Base-by-base conservation (phyloP, 2,113 vertebrate species). In the Diadophis punctatus region DNA sequence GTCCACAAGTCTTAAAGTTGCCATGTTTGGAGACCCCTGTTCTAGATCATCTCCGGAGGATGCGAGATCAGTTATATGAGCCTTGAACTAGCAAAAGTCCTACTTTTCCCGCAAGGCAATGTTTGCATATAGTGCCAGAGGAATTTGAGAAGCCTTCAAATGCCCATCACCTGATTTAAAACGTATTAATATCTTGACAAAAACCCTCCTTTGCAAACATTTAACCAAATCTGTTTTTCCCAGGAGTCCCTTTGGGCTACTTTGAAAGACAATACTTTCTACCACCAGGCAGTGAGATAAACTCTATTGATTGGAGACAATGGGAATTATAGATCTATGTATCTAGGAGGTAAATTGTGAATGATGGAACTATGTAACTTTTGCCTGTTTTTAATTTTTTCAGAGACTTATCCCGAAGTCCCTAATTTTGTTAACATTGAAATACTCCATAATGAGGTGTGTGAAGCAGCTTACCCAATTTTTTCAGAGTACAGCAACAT, bases 341-440 rank as follows among this genome's bases (percentile, higher is more conserved):
- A 43, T 80, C 34, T 43, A 39, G 18, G 74, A 9, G 18, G 7
- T 39, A 3, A 80, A 22, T 80, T 80, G 34, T 39, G 34, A 39
- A 39, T 39, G 7, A 6, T 20, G 18, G 8, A 43, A 20, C 4
- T 2, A 0, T 68, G 63, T 68, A 68, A 68, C 34, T 22, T 80
- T 46, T 8, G 18, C 8, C 7, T 80, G 9, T 39, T 27, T 63
- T 92, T 92, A 8, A 8, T 74, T 39, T 60, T 94, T 51, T 55
- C 93, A 98, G 98, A 20, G 93, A 92, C 95, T 93, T 98, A 97
- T 93, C 98, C 98, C 9, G 95, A 96, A 63, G 92, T 87, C n/a
- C 97, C 98, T 95, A 96, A 18, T 95, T 98, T 98, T 91, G 96
- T 98, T 95, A 74, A 97, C 52, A 96, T 96, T 68, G 95, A 97